phyloP scores from a whole-genome alignment of 2,888 invertebrate genomes.

The Vesta saturnalis region DNA sequence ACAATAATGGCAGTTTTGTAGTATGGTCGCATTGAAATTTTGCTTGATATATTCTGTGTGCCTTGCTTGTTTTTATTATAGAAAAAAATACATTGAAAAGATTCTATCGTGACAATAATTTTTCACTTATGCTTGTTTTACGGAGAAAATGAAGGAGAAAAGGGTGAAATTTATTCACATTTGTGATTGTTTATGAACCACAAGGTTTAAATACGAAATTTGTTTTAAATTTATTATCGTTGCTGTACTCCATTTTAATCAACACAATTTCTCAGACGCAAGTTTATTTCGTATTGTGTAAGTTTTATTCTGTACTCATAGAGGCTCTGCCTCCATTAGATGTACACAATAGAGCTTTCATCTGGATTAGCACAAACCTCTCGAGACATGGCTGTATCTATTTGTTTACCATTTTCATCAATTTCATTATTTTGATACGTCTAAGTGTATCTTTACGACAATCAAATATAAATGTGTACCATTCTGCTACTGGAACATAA shows the following conservation, averaged over 20 bases:
- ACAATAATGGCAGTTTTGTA: conserved; percentile 58
- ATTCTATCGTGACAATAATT: conserved; percentile 18
- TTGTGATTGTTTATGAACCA: conserved; percentile 9
- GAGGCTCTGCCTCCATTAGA: conserved; percentile 58
- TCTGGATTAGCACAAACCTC: conserved; percentile 60
- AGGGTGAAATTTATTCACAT: background rate
- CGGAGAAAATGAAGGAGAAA: background rate
- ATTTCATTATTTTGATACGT: conserved; percentile 31
- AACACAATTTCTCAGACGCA: conserved; percentile 57
- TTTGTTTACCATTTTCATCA: conserved; percentile 49
- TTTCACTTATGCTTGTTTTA: conserved; percentile 15
- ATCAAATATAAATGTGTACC: too few relatives aligned
- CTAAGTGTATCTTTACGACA: too few relatives aligned
- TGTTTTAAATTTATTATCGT: conserved; percentile 27
- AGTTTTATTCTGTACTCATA: conserved; percentile 53
- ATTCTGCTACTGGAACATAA: too few relatives aligned
- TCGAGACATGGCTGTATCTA: conserved; percentile 51
- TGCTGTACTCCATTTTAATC: conserved; percentile 56
- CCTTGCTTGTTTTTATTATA: conserved; percentile 22
- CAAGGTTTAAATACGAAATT: conserved; percentile 5
- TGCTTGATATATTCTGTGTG: conserved; percentile 39
- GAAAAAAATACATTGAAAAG: conserved; percentile 22
- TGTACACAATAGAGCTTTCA: conserved; percentile 58
- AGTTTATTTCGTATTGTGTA: conserved; percentile 50
- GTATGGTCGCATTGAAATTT: conserved; percentile 54